Conservation (phyloP, 1,140 invertebrate genomes). For the Saccostrea cuccullata region DNA sequence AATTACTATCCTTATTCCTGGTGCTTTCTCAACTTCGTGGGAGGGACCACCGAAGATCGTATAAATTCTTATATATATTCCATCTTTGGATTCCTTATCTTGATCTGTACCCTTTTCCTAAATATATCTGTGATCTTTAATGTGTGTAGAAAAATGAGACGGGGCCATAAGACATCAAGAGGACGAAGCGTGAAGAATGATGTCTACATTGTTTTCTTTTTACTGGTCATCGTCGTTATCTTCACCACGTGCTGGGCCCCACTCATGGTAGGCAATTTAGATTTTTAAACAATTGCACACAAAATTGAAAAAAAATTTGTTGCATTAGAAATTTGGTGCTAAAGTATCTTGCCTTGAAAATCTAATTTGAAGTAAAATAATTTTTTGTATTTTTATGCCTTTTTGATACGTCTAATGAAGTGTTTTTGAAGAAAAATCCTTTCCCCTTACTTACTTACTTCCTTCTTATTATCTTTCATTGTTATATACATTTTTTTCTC, state of each 20-base stretch:
- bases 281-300: too few species aligned
- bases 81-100: constrained; percentile 61
- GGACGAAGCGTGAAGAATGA: constrained; percentile 24
- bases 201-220: constrained; percentile 47
- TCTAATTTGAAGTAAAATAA: too few species aligned
- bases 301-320: too few species aligned
- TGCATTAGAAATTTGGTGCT: too few species aligned
- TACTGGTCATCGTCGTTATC: constrained; percentile 46
- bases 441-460: too few species aligned
- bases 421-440: too few species aligned
- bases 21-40: constrained; percentile 77
- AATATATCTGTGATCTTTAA: constrained; percentile 6
- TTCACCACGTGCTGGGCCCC: constrained; percentile 57
- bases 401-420: too few species aligned
- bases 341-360: too few species aligned
- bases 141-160: constrained; percentile 11
- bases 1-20: constrained; percentile 76
- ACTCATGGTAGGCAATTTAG: constrained; percentile 47
- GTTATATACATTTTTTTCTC: too few species aligned
- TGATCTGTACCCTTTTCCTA: background rate
- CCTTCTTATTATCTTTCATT: too few species aligned
- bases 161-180: background rate
- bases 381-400: too few species aligned
- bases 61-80: constrained; percentile 71
- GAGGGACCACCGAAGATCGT: constrained; percentile 51